Conservation (phyloP, 2,797 vertebrate genomes). For the Hydrocynus forskahlii region DNA sequence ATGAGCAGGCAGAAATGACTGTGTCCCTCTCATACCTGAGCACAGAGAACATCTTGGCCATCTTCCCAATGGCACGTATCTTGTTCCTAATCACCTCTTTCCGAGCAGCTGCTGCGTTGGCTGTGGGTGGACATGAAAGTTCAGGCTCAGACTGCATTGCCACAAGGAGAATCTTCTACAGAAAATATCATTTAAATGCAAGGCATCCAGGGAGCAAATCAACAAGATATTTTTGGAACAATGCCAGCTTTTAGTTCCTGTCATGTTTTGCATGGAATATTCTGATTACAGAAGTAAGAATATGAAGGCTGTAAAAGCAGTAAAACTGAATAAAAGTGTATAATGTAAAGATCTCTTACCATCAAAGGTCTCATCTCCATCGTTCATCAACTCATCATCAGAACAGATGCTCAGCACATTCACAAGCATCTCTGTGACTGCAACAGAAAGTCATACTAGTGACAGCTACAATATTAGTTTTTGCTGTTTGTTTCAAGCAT, state of each 20-base stretch:
- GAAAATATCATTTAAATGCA: conserved; percentile 22
- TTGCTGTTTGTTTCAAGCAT: not conserved
- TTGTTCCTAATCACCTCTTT: conserved; percentile 87
- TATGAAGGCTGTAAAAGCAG: not conserved
- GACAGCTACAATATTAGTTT: not conserved
- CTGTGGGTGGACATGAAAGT: conserved; percentile 63
- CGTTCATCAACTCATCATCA: conserved; percentile 95
- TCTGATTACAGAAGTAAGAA: not conserved
- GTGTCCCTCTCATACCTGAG: conserved; percentile 74
- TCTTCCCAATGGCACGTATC: conserved; percentile 85
- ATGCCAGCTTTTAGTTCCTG: not conserved
- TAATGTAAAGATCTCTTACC: conserved; percentile 79
- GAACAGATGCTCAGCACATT: conserved; percentile 99
- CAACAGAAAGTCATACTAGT: conserved; percentile 4
- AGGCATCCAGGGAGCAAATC: conserved; percentile 14
- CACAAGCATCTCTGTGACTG: conserved; percentile 99
- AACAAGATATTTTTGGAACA: conserved; percentile 14
- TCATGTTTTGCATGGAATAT: not conserved
- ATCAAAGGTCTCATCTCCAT: conserved; percentile 94
- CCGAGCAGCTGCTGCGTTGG: conserved; percentile 82
- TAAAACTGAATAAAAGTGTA: not conserved
- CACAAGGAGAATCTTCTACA: conserved; percentile 36
- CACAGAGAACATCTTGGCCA: conserved; percentile 87
- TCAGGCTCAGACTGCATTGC: conserved; percentile 31
- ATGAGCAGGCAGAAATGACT: conserved; percentile 42